A percentile compares a stretch with the other conserved stretches of the same genome.
These are phyloP conservation scores for Noctua janthe DNA, from an alignment of 2,888 invertebrate genomes.

Conservation along the genomic window DNA sequence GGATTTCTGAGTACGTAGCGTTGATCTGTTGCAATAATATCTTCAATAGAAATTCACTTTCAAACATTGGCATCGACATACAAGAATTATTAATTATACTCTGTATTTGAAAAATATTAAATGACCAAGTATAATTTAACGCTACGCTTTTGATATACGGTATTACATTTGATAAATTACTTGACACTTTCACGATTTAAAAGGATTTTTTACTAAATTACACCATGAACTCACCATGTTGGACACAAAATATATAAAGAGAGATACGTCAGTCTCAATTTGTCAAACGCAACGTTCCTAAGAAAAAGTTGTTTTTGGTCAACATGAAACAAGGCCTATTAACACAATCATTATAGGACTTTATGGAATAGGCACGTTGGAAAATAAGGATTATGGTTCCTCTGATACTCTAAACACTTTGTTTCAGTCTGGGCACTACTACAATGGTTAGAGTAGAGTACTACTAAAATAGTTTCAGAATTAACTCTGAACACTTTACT, in stretches of 20 bases:
- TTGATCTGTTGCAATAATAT: too few species aligned
- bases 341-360: background rate
- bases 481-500: too few species aligned
- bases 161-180: slow-evolving; percentile 29
- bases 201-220: slow-evolving; percentile 73
- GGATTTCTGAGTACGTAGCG: background rate
- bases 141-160: background rate
- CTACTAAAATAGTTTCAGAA: too few species aligned
- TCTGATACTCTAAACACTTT: too few species aligned
- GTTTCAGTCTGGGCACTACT: too few species aligned
- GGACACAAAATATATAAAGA: slow-evolving; percentile 82
- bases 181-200: slow-evolving; percentile 72
- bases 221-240: slow-evolving; percentile 86
- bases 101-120: slow-evolving; percentile 47
- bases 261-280: slow-evolving; percentile 71
- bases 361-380: too few species aligned
- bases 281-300: slow-evolving; percentile 16
- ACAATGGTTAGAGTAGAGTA: too few species aligned
- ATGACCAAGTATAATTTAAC: background rate
- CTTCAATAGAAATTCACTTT: slow-evolving; percentile 5
- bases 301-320: background rate
- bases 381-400: too few species aligned
- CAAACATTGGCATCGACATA: slow-evolving; percentile 27
- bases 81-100: slow-evolving; percentile 4
- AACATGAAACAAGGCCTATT: slow-evolving; percentile 18